Evolutionary conservation across 2,797 vertebrate species (phyloP).

Genomic region (Channa striata): DNA sequence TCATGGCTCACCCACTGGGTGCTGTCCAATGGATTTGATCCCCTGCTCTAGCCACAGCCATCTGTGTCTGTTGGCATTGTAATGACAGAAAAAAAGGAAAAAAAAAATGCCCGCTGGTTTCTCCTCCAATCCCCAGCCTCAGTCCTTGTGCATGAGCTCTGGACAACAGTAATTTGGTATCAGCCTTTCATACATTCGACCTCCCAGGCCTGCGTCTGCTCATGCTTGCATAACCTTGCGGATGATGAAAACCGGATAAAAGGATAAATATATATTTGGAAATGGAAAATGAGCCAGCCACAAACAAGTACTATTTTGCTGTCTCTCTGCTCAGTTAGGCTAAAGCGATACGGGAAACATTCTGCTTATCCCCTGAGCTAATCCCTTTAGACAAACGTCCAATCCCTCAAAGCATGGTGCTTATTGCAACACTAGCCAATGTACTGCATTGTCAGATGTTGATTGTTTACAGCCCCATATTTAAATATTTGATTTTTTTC

Average conservation of each 20-base stretch:
- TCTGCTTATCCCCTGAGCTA: slow-evolving; percentile 74
- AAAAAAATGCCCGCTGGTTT: slow-evolving; percentile 55
- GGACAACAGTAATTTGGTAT: slow-evolving; percentile 67
- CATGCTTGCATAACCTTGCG: slow-evolving; percentile 63
- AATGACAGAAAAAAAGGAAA: slow-evolving; percentile 53
- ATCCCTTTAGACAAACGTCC: slow-evolving; percentile 76
- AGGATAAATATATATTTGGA: slow-evolving; percentile 68
- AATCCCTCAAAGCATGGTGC: slow-evolving; percentile 70
- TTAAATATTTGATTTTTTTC: slow-evolving; percentile 7
- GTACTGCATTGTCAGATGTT: slow-evolving; percentile 34
- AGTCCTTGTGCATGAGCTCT: slow-evolving; percentile 37
- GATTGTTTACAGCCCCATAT: slow-evolving; percentile 58
- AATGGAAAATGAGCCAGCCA: slow-evolving; percentile 67
- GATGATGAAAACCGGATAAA: slow-evolving; percentile 70
- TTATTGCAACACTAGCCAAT: slow-evolving; percentile 55
- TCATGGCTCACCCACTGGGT: slow-evolving; percentile 74
- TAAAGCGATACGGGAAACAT: slow-evolving; percentile 70
- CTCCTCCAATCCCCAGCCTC: slow-evolving; percentile 63
- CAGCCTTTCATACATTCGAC: slow-evolving; percentile 48
- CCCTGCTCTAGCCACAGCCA: slow-evolving; percentile 70
- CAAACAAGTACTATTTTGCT: slow-evolving; percentile 65
- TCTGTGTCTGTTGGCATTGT: slow-evolving; percentile 75
- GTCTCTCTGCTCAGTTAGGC: slow-evolving; percentile 61
- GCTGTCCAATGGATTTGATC: slow-evolving; percentile 75
- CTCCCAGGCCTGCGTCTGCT: slow-evolving; percentile 38